Evolutionary conservation across 2,797 vertebrate genomes (phyloP), one percentile per base, ranked within the genome.

Genomic region (Tamandua tetradactyla): DNA sequence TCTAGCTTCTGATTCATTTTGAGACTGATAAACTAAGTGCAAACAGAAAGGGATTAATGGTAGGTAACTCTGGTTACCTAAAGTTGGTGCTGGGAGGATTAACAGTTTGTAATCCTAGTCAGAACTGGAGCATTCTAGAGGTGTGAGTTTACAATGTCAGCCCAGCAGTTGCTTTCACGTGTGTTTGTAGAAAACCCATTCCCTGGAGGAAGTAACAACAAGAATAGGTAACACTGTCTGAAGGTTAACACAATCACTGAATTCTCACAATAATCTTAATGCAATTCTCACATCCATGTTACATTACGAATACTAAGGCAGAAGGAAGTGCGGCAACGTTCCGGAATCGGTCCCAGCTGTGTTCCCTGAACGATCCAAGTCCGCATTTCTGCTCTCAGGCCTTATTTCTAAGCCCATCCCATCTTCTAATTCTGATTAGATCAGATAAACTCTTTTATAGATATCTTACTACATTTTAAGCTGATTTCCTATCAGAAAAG

Each of bases 1-100:
- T 78, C 59, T 91, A 89, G 32, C 4, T 96, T 83, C 78, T 47
- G 61, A 80, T 27, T 95, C 91, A 20, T 13, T 57, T 81, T 5
- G 4, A 95, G 17, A 78, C 93, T 0, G 1, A 95, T 64, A 82
- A 89, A 85, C 57, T 40, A 93, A 94, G 66, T 57, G 22, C 76
- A 83, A 89, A 87, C 71, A 64, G 72, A n/a, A 82, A 86, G 55
- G 42, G 68, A 23, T 13, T 88, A 42, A 47, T 20, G 57, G 66
- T 4, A 14, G 37, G 22, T 71, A 76, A 85, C 8, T 57, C 71
- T 18, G 78, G 27, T 27, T 95, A 85, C 42, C 75, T 23, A 27
- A 27, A 40, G 47, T 59, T 66, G 37, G 52, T 23, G 13, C 47
- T 4, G 20, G 22, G 35, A 71, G 64, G 62, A 49, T 52, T 30